These are phyloP conservation scores for Neoitamus cyanurus DNA, from an alignment of 2,888 invertebrate species.

Conservation along the genomic window DNA sequence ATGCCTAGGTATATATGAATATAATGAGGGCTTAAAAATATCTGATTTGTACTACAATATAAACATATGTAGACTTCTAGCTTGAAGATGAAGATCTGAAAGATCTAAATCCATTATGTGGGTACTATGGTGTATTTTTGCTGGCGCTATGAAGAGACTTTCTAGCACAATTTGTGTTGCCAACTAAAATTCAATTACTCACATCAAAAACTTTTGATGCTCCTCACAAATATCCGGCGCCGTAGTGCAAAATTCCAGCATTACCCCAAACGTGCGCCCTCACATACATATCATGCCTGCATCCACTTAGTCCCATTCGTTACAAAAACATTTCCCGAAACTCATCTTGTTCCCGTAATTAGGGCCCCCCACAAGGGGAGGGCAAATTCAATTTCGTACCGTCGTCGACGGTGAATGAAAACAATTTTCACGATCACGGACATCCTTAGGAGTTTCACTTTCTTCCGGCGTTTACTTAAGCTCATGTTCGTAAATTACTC, in stretches of 20 bases:
- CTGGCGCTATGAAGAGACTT: neutral
- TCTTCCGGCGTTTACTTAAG: conserved; percentile 5
- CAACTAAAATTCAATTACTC: neutral
- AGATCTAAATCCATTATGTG: no score
- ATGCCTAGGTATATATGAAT: no score
- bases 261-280: neutral
- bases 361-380: neutral
- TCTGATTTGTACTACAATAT: no score
- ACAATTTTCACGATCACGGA: neutral
- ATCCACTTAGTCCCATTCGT: neutral
- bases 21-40: no score
- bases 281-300: neutral
- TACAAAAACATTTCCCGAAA: neutral
- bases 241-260: neutral
- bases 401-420: neutral
- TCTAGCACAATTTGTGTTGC: neutral
- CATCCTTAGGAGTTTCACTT: conserved; percentile 1
- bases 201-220: neutral
- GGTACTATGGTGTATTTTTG: no score
- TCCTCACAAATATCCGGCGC: neutral
- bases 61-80: no score
- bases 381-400: neutral
- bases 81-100: no score
- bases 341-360: neutral
- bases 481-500: neutral